Conservation (phyloP, 2,113 vertebrate genomes). For the Megaceryle maxima region DNA sequence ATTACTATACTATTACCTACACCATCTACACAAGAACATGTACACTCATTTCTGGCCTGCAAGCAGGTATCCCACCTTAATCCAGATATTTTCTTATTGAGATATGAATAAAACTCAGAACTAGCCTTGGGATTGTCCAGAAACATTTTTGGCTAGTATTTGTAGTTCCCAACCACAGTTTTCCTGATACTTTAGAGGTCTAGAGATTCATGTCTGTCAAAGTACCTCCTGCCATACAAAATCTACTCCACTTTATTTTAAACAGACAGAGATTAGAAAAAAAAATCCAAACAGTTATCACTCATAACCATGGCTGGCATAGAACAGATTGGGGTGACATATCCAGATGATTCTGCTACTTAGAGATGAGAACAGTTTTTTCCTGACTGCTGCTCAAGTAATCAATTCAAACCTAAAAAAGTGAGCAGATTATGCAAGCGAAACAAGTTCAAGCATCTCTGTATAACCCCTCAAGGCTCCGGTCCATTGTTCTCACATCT, state of each 20-base stretch:
- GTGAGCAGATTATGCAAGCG: background rate
- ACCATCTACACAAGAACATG: background rate
- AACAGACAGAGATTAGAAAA: background rate
- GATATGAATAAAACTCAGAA: background rate
- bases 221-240: background rate
- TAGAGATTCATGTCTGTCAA: background rate
- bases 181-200: background rate
- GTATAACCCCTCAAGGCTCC: background rate
- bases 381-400: background rate
- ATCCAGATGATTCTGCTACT: background rate
- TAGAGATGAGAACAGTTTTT: background rate
- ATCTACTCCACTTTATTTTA: background rate
- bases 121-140: background rate
- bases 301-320: background rate
- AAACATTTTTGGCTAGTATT: background rate
- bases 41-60: background rate
- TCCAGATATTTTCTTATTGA: background rate
- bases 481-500: background rate
- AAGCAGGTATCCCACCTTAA: background rate
- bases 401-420: background rate
- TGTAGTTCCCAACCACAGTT: background rate
- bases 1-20: background rate
- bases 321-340: constrained; percentile 8
- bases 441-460: background rate
- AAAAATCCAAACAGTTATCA: background rate